Conservation (phyloP, 2,797 vertebrate species). For the Cirrhinus molitorella region DNA sequence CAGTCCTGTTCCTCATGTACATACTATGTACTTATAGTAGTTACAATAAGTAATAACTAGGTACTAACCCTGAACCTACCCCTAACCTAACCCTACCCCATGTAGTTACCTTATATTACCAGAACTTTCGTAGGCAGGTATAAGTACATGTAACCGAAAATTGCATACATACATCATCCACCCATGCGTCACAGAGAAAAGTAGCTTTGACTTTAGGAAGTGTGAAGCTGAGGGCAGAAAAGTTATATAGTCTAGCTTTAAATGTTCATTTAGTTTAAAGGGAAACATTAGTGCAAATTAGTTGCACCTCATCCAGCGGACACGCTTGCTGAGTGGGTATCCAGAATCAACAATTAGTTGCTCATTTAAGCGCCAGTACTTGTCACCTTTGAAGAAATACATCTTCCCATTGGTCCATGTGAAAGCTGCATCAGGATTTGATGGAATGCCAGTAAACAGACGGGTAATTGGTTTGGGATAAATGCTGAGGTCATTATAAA, state of each 20-base stretch:
- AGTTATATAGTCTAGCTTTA: neutral
- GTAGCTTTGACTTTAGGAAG: neutral
- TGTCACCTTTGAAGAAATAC: slow-evolving; percentile 87
- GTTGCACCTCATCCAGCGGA: slow-evolving; percentile 86
- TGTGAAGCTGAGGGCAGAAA: neutral
- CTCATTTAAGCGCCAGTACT: slow-evolving; percentile 86
- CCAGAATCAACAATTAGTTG: slow-evolving; percentile 80
- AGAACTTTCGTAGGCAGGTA: no score
- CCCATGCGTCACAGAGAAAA: neutral
- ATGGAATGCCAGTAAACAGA: slow-evolving; percentile 82
- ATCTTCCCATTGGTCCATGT: slow-evolving; percentile 86
- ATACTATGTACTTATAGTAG: no score
- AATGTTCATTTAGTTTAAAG: neutral
- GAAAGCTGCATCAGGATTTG: slow-evolving; percentile 80
- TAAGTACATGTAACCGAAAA: neutral
- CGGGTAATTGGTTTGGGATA: slow-evolving; percentile 84
- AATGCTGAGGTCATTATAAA: slow-evolving; percentile 72
- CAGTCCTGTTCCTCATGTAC: no score
- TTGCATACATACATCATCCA: neutral
- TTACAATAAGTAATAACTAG: no score
- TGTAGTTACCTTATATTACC: no score
- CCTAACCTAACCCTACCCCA: no score
- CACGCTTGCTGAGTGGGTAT: slow-evolving; percentile 82
- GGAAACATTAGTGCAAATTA: neutral
- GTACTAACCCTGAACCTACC: no score